A percentile compares a stretch with the other conserved stretches of the same genome.
phyloP scores from a whole-genome alignment of 2,797 vertebrate species.

The Hipposideros larvatus region DNA sequence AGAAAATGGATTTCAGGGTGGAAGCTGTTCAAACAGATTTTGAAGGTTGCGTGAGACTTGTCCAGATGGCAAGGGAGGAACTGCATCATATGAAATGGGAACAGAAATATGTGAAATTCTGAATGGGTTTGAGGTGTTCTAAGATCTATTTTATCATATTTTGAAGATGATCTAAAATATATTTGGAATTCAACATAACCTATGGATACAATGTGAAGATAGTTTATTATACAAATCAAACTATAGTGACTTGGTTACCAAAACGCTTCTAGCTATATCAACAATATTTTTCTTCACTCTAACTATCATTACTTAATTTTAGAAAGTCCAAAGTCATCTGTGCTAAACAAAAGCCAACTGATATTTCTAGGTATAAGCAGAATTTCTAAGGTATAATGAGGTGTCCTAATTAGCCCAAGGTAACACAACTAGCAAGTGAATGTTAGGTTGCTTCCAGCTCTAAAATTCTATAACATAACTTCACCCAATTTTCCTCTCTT shows the following conservation, averaged over 20 bases:
- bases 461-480: neutral
- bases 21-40: conserved; percentile 6
- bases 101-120: neutral
- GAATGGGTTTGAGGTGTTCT: neutral
- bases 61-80: neutral
- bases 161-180: conserved; percentile 27
- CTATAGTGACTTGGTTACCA: neutral
- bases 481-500: neutral
- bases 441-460: neutral
- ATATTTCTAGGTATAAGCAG: neutral
- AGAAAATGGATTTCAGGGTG: conserved; percentile 20
- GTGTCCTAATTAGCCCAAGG: neutral
- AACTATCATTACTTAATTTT: neutral
- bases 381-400: conserved; percentile 35
- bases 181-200: neutral
- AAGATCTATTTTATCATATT: neutral
- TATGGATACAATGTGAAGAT: neutral
- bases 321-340: neutral
- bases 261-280: conserved; percentile 12
- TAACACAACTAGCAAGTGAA: neutral
- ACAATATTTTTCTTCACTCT: neutral
- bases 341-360: neutral
- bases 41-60: neutral
- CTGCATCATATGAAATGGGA: neutral
- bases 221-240: neutral